phyloP scores from a whole-genome alignment of 2,888 invertebrate genomes.

The Epistrophella euchroma region DNA sequence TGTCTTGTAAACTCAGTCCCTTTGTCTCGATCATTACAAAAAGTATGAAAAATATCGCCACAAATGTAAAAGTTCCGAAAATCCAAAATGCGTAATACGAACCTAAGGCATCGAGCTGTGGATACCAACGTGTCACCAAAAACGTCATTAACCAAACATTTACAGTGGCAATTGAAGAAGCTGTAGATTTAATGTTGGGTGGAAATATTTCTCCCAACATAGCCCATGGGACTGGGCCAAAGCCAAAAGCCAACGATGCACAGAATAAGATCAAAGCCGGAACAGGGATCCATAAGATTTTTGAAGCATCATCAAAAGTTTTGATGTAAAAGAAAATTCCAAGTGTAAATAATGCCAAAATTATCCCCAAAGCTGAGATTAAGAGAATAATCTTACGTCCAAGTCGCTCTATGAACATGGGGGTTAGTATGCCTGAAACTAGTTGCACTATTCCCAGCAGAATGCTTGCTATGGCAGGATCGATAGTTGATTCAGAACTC shows the following conservation, averaged over 20 bases:
- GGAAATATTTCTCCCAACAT: conserved; percentile 93
- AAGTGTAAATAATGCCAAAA: conserved; percentile 86
- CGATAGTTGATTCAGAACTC: conserved; percentile 87
- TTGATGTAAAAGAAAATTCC: conserved; percentile 88
- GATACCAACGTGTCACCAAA: conserved; percentile 89
- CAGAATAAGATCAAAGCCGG: conserved; percentile 89
- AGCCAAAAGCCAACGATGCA: conserved; percentile 89
- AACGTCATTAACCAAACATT: conserved; percentile 91
- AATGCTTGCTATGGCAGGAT: conserved; percentile 88
- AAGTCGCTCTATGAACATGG: conserved; percentile 90
- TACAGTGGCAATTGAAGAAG: conserved; percentile 90
- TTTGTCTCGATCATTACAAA: conserved; percentile 94
- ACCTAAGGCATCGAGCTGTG: conserved; percentile 86
- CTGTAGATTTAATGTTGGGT: conserved; percentile 89
- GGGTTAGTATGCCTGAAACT: conserved; percentile 88
- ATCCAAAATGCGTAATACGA: conserved; percentile 89
- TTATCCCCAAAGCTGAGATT: conserved; percentile 88
- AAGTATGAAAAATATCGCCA: conserved; percentile 89
- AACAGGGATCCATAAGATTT: conserved; percentile 89
- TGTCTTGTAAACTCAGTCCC: conserved; percentile 93
- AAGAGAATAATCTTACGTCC: conserved; percentile 90
- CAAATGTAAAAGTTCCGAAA: conserved; percentile 87
- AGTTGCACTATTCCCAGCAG: conserved; percentile 90
- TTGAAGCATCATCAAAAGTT: conserved; percentile 82
- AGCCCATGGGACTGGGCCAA: conserved; percentile 92